These are phyloP conservation scores for Hemitrygon akajei DNA, from an alignment of 2,797 vertebrate genomes.

Conservation along the genomic window DNA sequence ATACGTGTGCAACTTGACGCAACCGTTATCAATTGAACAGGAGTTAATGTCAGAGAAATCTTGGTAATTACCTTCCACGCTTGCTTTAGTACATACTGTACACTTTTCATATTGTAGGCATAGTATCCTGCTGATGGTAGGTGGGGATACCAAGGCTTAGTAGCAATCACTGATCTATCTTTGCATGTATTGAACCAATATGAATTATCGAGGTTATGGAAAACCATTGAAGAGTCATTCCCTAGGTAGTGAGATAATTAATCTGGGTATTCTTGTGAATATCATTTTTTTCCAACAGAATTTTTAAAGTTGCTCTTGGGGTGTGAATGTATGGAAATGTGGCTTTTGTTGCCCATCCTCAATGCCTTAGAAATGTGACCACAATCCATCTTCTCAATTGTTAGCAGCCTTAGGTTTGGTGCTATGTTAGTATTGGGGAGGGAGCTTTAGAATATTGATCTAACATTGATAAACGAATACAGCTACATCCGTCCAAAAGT, in stretches of 20 bases:
- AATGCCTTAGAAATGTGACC: neutral
- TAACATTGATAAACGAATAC: no score
- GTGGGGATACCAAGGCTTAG: no score
- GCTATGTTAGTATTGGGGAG: no score
- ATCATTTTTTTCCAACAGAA: neutral
- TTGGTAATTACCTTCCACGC: neutral
- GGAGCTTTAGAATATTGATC: neutral
- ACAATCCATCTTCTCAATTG: neutral
- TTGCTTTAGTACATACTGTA: neutral
- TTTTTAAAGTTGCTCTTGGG: neutral
- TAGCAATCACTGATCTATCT: no score
- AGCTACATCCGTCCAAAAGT: neutral
- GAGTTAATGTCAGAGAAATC: neutral
- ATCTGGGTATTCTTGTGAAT: neutral
- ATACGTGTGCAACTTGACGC: neutral
- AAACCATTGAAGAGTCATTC: neutral
- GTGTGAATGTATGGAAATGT: neutral
- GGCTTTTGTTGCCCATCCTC: neutral
- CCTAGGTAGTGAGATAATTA: neutral
- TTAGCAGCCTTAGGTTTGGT: no score
- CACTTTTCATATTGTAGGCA: no score
- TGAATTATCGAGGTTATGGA: neutral
- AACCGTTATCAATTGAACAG: neutral
- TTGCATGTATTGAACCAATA: neutral
- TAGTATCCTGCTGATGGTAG: neutral